Base-by-base conservation (phyloP, 2,113 vertebrate species). In the Butorides virescens region DNA sequence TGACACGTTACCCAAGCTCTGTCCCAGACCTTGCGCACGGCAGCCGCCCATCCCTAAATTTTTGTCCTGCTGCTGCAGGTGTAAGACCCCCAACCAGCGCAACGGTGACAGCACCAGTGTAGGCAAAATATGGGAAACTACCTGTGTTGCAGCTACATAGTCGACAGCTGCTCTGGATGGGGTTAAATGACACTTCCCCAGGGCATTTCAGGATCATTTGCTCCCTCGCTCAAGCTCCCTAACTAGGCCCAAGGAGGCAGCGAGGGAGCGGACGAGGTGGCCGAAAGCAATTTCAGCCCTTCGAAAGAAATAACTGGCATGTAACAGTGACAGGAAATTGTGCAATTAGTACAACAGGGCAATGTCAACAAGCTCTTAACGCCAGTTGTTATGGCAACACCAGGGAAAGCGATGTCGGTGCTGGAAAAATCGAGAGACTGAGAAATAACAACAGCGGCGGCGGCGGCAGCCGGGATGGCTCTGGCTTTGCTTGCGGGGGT, bases 331-430 rank as follows among this genome's bases (percentile, higher is more conserved):
- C 74, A 96, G 97, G 95, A 97, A 97, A 98, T 95, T 92, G 96
- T 98, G 96, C 96, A 98, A 98, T 98, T 98, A 98, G 97, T 95
- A 92, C 94, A 97, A 95, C 91, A 36, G 93, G 97, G 95, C 97
- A 96, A 90, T 97, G 97, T 98, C 97, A 98, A 98, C 96, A 98
- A 97, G 96, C 96, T 94, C 90, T 95, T 97, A 97, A 97, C 1
- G 94, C 92, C 96, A 93, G 97, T 98, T 97, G 97, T 97, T 97
- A 98, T 98, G 97, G 97, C 92, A 97, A 98, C 97, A 90, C 90
- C 84, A 90, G 85, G 74, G 93, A 95, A 96, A 95, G 89, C 3
- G 3, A 81, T 95, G 90, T 90, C 29, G 16, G 77, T 73, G 85
- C 74, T 95, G 91, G 90, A 95, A 96, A 96, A 97, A 95, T 72